Base-by-base conservation (phyloP, 1,140 invertebrate genomes). In the Drosophila pallidifrons region DNA sequence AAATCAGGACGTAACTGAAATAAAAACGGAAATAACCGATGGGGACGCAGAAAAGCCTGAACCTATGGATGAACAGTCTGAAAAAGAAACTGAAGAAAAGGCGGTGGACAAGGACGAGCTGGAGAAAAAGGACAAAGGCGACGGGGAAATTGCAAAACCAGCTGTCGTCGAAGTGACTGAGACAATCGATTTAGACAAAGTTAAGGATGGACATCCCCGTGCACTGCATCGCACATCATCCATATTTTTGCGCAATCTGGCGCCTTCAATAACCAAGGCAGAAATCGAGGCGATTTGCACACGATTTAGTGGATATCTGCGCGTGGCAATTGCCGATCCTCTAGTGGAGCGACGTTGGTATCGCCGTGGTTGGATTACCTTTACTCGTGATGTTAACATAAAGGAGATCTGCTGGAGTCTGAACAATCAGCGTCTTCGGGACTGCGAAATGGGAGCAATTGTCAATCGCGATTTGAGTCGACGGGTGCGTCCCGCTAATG, bases 331-430 rank as follows among this genome's bases (percentile, higher is more conserved):
- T 54, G 98, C 99, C 0, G 99, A 99, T 94, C 99, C 99, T 1
- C 95, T 99, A 82, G 96, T 98, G 0, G 99, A 99, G 88, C 95
- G 98, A 47, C 95, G 98, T 43, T 99, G 99, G 96, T 97, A 98
- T 92, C 95, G 99, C 25, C 95, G 98, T 54, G 99, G 98, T 46
- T 99, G 99, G 99, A 98, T 99, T 3, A 99, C 99, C 1, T 99
- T 99, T 93, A 96, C 98, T 80, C 94, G 98, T 43, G 96, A 98
- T 91, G 98, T 99, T 5, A 99, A 99, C 92, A 99, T 99, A 70
- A 99, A 99, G 93, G 98, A 99, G 93, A 99, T 99, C 68, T 99
- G 99, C 93, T 99, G 98, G 98, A 98, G 98, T 92, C 94, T 99
- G 7, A 99, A 99, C 91, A 99, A 98, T 83, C 98, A 99, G 71